phyloP scores from a whole-genome alignment of 2,113 vertebrate genomes.

The Ailurus styani region DNA sequence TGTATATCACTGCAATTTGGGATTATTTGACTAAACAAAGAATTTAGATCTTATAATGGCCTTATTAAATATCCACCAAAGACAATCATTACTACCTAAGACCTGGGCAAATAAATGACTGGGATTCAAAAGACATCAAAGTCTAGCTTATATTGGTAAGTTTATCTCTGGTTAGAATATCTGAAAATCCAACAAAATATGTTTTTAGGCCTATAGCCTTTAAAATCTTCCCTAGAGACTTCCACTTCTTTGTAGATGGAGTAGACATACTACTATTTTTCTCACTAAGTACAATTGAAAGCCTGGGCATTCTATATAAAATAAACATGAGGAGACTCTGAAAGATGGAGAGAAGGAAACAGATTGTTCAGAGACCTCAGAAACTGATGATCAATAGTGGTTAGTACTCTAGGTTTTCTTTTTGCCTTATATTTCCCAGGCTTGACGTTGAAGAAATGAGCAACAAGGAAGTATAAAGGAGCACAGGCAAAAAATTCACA shows the following conservation, averaged over 20 bases:
- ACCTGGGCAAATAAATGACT: neutral
- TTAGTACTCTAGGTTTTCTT: neutral
- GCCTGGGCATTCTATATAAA: neutral
- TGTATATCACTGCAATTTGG: neutral
- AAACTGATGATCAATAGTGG: neutral
- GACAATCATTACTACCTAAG: neutral
- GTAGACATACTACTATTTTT: neutral
- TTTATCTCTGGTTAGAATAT: neutral
- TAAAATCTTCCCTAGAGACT: neutral
- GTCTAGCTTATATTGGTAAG: neutral
- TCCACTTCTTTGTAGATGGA: neutral
- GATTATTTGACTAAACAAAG: neutral
- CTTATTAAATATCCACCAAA: neutral
- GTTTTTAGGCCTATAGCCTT: neutral
- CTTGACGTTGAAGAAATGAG: neutral
- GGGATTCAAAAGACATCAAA: neutral
- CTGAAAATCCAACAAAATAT: neutral
- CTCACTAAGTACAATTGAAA: neutral
- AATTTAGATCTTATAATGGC: neutral
- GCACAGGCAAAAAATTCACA: neutral
- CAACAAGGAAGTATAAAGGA: neutral
- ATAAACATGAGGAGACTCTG: neutral
- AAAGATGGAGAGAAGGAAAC: neutral
- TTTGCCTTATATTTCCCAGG: neutral
- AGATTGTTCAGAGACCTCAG: neutral